Evolutionary conservation across 2,113 vertebrate species (phyloP).

Genomic region (Ivindomyrus marchei): DNA sequence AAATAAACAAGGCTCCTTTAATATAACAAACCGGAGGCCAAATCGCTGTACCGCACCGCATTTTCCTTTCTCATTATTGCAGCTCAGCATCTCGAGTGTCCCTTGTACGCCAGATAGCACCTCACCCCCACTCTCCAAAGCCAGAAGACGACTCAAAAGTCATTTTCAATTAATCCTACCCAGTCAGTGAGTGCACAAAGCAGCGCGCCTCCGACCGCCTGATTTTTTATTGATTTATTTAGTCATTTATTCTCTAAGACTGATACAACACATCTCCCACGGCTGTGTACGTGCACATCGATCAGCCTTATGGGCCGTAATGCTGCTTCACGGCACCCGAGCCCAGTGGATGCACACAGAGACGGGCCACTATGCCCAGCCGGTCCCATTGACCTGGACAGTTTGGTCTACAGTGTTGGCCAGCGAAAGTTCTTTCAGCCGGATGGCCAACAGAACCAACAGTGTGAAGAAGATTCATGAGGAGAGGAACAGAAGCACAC

Average conservation of each 20-base stretch:
- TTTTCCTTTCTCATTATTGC: not conserved
- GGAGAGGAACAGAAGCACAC: not conserved
- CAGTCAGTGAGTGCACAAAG: not conserved
- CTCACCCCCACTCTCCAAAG: not conserved
- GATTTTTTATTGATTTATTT: slow-evolving; percentile 12
- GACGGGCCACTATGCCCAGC: not conserved
- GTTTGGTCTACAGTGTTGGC: not conserved
- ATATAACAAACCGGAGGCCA: not conserved
- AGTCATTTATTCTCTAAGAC: not conserved
- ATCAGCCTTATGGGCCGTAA: not conserved
- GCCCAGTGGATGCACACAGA: not conserved
- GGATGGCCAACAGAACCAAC: not conserved
- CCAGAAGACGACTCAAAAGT: not conserved
- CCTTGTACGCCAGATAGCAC: not conserved
- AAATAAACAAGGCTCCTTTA: not conserved
- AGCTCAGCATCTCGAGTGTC: not conserved
- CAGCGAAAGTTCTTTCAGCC: not conserved
- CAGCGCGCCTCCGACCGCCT: not conserved
- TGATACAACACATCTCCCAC: not conserved
- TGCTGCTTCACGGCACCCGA: not conserved
- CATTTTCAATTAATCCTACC: not conserved
- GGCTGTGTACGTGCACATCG: not conserved
- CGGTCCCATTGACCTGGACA: not conserved
- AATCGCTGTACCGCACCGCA: not conserved
- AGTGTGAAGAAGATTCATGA: not conserved